Evolutionary conservation across 2,888 invertebrate species (phyloP).

Genomic region (Theretra japonica): DNA sequence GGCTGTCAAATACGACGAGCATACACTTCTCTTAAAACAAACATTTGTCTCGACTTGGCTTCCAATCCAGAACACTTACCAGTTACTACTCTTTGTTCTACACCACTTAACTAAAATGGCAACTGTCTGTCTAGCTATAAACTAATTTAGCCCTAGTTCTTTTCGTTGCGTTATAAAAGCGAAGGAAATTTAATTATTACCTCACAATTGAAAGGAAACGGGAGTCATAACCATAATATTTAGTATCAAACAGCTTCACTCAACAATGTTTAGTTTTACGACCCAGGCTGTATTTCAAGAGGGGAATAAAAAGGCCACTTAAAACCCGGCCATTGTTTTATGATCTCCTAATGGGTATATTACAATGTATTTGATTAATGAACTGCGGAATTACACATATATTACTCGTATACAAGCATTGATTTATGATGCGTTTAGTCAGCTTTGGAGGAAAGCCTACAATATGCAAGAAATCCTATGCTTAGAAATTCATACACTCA

Average conservation of each 20-base stretch:
- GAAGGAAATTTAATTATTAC: constrained; percentile 13
- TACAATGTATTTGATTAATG: constrained; percentile 14
- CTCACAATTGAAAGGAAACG: constrained; percentile 15
- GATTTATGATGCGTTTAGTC: too few species aligned
- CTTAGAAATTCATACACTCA: too few species aligned
- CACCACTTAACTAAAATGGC: too few species aligned
- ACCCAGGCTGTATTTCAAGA: neutral
- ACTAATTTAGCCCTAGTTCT: neutral
- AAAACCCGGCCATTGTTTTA: constrained; percentile 18
- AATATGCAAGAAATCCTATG: too few species aligned
- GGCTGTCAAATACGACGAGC: too few species aligned
- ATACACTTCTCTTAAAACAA: too few species aligned
- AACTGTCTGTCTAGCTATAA: too few species aligned
- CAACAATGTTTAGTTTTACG: constrained; percentile 21
- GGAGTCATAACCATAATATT: constrained; percentile 9
- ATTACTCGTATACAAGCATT: neutral
- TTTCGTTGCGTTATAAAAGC: neutral
- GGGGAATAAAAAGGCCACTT: neutral
- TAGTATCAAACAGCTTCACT: constrained; percentile 8
- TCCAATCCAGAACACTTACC: too few species aligned
- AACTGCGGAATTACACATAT: constrained; percentile 34
- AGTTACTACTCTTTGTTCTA: too few species aligned
- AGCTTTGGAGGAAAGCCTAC: too few species aligned
- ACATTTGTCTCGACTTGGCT: too few species aligned
- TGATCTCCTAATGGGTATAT: neutral